Evolutionary conservation across 92 coral and sea anemone genomes (phyloP).

Genomic region (Palythoa grandis): DNA sequence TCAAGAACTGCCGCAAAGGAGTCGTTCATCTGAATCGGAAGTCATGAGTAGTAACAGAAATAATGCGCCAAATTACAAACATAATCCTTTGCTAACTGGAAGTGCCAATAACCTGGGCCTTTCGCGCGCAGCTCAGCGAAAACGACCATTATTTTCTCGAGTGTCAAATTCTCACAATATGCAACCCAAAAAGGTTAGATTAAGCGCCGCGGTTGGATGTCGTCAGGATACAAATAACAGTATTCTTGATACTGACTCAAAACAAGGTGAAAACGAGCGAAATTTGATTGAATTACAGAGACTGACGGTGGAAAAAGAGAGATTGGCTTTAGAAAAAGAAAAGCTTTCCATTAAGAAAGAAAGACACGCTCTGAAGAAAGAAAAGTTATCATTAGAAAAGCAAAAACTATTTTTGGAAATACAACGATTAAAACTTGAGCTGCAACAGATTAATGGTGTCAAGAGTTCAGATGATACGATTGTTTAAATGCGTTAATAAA

Average conservation of each 20-base stretch:
- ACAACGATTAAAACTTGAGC: constrained; percentile 26
- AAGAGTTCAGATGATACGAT: not conserved
- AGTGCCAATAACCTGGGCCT: not conserved
- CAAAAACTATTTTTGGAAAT: constrained; percentile 31
- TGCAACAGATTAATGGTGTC: constrained; percentile 23
- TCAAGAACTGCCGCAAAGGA: not conserved
- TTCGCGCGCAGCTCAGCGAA: constrained; percentile 41
- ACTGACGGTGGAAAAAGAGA: constrained; percentile 27
- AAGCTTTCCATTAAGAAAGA: constrained; percentile 31
- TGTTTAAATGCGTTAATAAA: too few species aligned
- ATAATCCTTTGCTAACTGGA: not conserved
- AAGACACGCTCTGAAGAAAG: constrained; percentile 27
- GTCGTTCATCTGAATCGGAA: not conserved
- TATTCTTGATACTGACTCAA: constrained; percentile 1
- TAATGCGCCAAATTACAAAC: not conserved
- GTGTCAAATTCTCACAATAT: constrained; percentile 12
- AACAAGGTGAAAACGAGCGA: constrained; percentile 8
- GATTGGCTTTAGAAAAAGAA: constrained; percentile 18
- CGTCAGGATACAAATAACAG: constrained; percentile 23
- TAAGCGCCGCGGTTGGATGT: not conserved
- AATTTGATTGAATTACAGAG: constrained; percentile 15
- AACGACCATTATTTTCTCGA: constrained; percentile 36
- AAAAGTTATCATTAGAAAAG: constrained; percentile 31
- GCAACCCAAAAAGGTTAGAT: constrained; percentile 18
- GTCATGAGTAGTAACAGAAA: not conserved